Evolutionary conservation across 2,888 invertebrate genomes (phyloP).

Genomic region (Lamellibrachia satsuma): DNA sequence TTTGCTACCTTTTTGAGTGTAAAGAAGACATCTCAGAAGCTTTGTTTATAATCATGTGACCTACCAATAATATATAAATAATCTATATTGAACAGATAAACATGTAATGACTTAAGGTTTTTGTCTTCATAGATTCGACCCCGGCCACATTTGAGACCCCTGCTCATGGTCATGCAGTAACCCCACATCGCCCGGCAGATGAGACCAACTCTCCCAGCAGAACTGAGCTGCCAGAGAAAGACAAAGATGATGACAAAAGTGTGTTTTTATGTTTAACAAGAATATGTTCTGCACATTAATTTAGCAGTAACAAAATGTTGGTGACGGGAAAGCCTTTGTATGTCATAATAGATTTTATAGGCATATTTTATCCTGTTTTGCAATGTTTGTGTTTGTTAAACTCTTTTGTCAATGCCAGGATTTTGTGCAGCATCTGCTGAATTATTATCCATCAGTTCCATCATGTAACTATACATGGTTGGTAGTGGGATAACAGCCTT

Average conservation of each 20-base stretch:
- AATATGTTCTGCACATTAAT: neutral
- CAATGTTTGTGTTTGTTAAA: too few species aligned
- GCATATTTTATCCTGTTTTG: too few species aligned
- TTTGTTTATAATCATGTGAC: neutral
- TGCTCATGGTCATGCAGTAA: slow-evolving; percentile 40
- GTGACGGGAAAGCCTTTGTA: neutral
- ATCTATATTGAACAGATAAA: neutral
- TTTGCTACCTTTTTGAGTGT: neutral
- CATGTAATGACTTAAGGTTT: neutral
- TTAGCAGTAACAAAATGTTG: neutral
- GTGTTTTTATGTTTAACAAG: neutral
- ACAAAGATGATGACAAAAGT: neutral
- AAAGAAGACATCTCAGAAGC: neutral
- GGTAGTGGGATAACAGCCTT: neutral
- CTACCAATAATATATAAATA: neutral
- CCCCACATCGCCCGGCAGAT: slow-evolving; percentile 24
- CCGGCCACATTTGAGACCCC: slow-evolving; percentile 96
- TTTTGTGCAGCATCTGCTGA: neutral
- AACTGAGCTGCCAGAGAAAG: neutral
- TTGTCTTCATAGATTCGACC: slow-evolving; percentile 74
- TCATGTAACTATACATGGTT: neutral
- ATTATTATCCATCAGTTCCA: neutral
- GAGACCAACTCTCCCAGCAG: neutral
- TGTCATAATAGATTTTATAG: too few species aligned
- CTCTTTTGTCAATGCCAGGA: too few species aligned